Evolutionary conservation across 2,888 invertebrate species (phyloP).

Genomic region (Junonia oenone): DNA sequence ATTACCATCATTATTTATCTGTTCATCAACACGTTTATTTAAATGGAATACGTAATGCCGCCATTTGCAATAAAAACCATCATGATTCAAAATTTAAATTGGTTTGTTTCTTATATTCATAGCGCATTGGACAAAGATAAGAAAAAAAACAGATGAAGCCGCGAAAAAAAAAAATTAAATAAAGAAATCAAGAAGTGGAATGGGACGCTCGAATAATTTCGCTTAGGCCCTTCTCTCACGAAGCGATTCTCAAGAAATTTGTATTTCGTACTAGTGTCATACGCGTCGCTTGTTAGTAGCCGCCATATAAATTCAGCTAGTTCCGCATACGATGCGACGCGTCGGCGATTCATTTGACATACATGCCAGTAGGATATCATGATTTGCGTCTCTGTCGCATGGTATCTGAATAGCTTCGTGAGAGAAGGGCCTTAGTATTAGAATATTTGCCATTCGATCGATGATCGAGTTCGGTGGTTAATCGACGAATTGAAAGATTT

Average conservation of each 20-base stretch:
- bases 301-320: too few relatives aligned
- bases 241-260: too few relatives aligned
- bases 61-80: neutral
- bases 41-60: neutral
- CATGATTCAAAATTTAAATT: slow-evolving; percentile 11
- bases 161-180: slow-evolving; percentile 57
- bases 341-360: too few relatives aligned
- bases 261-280: too few relatives aligned
- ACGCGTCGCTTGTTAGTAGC: too few relatives aligned
- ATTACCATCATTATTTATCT: neutral
- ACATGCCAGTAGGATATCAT: too few relatives aligned
- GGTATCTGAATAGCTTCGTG: too few relatives aligned
- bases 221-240: too few relatives aligned
- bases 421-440: too few relatives aligned
- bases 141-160: slow-evolving; percentile 16
- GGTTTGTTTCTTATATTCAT: neutral
- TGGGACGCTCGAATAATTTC: slow-evolving; percentile 47
- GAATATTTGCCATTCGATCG: slow-evolving; percentile 50
- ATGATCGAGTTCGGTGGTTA: slow-evolving; percentile 46
- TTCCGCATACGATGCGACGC: too few relatives aligned
- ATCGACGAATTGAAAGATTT: slow-evolving; percentile 56
- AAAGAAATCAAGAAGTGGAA: slow-evolving; percentile 61
- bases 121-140: slow-evolving; percentile 21
- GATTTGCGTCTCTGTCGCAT: too few relatives aligned
- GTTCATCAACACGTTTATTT: neutral